A percentile compares a stretch with the other conserved stretches of the same genome.
These are phyloP conservation scores for Eulemur rubriventer DNA, from an alignment of 2,797 vertebrate genomes.

Conservation along the genomic window DNA sequence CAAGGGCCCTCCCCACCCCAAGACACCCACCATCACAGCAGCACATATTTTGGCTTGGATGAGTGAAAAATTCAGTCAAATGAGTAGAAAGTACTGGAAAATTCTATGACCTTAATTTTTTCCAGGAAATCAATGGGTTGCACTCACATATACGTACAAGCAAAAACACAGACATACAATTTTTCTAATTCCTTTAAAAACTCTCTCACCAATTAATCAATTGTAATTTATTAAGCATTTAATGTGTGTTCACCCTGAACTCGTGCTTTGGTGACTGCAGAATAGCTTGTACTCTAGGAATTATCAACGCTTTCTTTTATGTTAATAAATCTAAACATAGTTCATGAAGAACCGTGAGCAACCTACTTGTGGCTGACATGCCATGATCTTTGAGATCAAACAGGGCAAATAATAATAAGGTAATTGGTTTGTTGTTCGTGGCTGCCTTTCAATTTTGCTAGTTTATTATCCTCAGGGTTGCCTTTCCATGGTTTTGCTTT, in stretches of 20 bases:
- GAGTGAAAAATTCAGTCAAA: background rate
- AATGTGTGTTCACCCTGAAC: fast-evolving
- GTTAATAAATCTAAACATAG: too few species aligned
- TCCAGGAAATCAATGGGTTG: background rate
- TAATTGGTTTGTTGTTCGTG: fast-evolving
- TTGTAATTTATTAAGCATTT: background rate
- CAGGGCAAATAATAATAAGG: fast-evolving
- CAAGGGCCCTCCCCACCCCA: fast-evolving
- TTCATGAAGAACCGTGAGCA: background rate
- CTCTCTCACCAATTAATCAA: fast-evolving
- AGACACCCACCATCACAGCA: background rate
- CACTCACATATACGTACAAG: background rate
- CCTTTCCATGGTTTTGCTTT: background rate
- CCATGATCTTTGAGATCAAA: fast-evolving
- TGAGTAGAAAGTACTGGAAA: background rate
- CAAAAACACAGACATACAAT: background rate
- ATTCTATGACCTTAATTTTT: background rate
- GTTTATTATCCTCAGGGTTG: fast-evolving
- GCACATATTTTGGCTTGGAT: background rate
- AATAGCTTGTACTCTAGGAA: background rate
- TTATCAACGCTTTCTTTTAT: fast-evolving
- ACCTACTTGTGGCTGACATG: fast-evolving
- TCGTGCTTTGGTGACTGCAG: background rate
- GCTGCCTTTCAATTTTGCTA: fast-evolving
- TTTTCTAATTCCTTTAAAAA: background rate